Evolutionary conservation across 2,113 vertebrate species (phyloP).

Genomic region (Marmota flaviventris): DNA sequence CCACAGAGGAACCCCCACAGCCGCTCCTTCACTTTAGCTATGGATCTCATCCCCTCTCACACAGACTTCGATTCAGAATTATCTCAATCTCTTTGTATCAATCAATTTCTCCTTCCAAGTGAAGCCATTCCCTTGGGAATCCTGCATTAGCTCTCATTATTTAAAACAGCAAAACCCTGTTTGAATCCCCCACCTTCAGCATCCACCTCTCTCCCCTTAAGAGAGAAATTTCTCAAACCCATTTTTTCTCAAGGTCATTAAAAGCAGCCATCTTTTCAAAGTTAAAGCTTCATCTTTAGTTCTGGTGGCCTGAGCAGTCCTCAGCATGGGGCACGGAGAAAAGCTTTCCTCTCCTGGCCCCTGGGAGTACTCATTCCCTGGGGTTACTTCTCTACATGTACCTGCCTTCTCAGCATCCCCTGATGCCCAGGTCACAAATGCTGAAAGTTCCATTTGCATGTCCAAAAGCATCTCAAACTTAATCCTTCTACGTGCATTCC

Average conservation of each 20-base stretch:
- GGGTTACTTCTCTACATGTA: too few relatives aligned
- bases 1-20: neutral
- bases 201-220: neutral
- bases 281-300: neutral
- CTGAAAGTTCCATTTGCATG: neutral
- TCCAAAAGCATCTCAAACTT: neutral
- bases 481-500: neutral
- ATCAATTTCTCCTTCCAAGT: neutral
- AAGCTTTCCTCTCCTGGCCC: too few relatives aligned
- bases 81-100: neutral
- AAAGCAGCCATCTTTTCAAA: neutral
- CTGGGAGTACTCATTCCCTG: neutral
- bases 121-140: neutral
- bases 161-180: neutral
- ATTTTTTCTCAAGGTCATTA: neutral
- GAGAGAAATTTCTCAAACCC: neutral
- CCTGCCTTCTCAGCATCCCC: neutral
- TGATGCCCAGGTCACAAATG: neutral
- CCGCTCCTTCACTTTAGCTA: neutral
- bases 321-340: neutral
- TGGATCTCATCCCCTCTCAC: neutral
- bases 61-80: neutral
- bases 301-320: neutral
- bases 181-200: neutral
- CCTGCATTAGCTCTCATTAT: neutral